Base-by-base conservation (phyloP, 2,113 vertebrate genomes). In the Leucosticte australis region DNA sequence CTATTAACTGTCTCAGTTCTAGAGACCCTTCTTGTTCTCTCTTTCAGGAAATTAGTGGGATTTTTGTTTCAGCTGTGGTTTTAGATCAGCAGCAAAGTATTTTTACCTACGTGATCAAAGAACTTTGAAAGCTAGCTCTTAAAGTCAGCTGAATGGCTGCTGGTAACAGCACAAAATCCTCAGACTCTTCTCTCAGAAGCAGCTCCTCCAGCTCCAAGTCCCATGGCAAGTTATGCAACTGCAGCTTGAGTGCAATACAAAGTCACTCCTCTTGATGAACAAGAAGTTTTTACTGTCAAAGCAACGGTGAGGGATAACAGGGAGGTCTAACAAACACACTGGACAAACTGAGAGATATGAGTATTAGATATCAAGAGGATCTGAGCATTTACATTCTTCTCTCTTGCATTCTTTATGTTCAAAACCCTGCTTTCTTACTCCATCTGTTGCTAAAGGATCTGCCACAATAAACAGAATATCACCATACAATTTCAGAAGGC, bases 311-410 rank as follows among this genome's bases (percentile, higher is more conserved):
- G 39, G 46, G 64, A 89, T 93, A 95, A 88, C 41, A 71, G 81
- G 84, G 82, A 83, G 31, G 46, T 55, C 53, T 76, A 94, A 95
- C 78, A 95, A 86, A 88, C 57, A 69, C 52, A 69, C 4, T 19
- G n/a, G 47, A 65, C 87, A 70, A 88, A 94, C 49, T 88, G 81
- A 83, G 82, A 92, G 63, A 70, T 64, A 28, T 14, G 26, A 80
- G 41, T 81, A 76, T 76, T 83, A 95, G 94, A 64, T 47, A 92
- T 42, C 69, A 94, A 93, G 87, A 44, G 64, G 96, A 91, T 86
- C 46, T 63, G 16, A 80, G 50, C 23, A 87, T 92, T 94, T 44
- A 57, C 47, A 84, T 93, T 92, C 93, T 93, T 83, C 68, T 49
- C 33, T 93, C 92, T 91, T 80, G 46, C 64, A 71, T 92, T 96